Percentiles rank a stretch among this genome's conserved stretches.
Evolutionary conservation across 2,888 invertebrate genomes (phyloP).

Genomic region (Drosophila vallismaia): DNA sequence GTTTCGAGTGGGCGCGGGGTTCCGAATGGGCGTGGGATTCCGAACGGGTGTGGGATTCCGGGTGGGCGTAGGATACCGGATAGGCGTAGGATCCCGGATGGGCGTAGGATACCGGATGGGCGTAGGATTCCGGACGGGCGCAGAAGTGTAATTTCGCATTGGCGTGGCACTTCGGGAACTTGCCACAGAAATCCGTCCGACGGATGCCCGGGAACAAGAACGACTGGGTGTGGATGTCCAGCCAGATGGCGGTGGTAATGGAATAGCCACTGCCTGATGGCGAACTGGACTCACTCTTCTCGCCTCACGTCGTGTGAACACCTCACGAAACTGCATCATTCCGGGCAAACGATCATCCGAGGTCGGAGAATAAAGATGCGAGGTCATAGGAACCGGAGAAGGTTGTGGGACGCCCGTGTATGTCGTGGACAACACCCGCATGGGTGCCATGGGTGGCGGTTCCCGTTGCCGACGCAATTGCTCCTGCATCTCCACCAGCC

Average conservation of each 20-base stretch:
- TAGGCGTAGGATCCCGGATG: background rate
- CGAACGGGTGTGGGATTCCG: background rate
- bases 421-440: conserved; percentile 22
- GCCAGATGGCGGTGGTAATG: background rate
- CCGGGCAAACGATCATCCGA: conserved; percentile 64
- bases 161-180: background rate
- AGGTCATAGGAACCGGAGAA: conserved; percentile 30
- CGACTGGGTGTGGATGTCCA: background rate
- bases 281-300: background rate
- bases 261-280: background rate
- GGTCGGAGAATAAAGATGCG: conserved; percentile 33
- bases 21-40: background rate
- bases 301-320: background rate
- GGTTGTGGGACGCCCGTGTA: background rate
- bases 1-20: background rate
- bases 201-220: background rate
- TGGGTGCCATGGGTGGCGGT: conserved; percentile 3
- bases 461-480: conserved; percentile 1
- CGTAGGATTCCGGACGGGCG: background rate
- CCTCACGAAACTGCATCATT: conserved; percentile 51
- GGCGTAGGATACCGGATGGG: background rate
- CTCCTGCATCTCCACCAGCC: conserved; percentile 20
- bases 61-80: background rate
- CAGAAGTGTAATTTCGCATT: background rate
- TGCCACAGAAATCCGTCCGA: background rate